These are phyloP conservation scores for Ernsta delagoae DNA, from an alignment of 2,888 invertebrate genomes.

Conservation along the genomic window DNA sequence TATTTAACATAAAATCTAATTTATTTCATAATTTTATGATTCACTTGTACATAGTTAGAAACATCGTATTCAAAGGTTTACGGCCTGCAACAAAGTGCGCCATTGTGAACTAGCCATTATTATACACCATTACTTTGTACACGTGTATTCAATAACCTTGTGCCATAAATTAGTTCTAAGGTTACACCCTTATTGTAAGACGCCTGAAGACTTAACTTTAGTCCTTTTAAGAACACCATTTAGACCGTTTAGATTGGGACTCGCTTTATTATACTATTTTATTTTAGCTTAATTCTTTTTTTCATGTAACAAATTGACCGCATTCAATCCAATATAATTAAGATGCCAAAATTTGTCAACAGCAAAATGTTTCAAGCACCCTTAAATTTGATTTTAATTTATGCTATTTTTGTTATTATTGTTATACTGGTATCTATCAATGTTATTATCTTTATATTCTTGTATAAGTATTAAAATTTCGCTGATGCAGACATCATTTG, in stretches of 20 bases:
- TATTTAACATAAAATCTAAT: too few species aligned
- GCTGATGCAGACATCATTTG: too few species aligned
- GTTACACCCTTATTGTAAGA: slow-evolving; percentile 46
- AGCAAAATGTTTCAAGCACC: too few species aligned
- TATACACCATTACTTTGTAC: slow-evolving; percentile 39
- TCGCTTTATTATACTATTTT: neutral
- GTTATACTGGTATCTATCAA: too few species aligned
- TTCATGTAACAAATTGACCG: neutral
- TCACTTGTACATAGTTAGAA: neutral
- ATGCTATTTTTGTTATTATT: too few species aligned
- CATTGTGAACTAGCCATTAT: neutral
- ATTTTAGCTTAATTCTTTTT: neutral
- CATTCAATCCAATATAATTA: neutral
- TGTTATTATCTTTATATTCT: too few species aligned
- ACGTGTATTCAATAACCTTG: slow-evolving; percentile 57
- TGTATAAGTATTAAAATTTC: too few species aligned
- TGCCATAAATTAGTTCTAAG: slow-evolving; percentile 54
- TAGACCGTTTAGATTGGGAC: slow-evolving; percentile 4
- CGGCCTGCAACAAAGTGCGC: neutral
- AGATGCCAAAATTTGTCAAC: too few species aligned
- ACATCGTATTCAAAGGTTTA: slow-evolving; percentile 3
- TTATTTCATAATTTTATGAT: too few species aligned
- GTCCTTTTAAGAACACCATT: slow-evolving; percentile 35
- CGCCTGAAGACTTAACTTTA: slow-evolving; percentile 38
- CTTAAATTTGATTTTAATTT: too few species aligned